Percentiles rank a stretch among this genome's conserved stretches.
phyloP scores from a whole-genome alignment of 2,888 invertebrate species.

The Temnothorax rugatulus region DNA sequence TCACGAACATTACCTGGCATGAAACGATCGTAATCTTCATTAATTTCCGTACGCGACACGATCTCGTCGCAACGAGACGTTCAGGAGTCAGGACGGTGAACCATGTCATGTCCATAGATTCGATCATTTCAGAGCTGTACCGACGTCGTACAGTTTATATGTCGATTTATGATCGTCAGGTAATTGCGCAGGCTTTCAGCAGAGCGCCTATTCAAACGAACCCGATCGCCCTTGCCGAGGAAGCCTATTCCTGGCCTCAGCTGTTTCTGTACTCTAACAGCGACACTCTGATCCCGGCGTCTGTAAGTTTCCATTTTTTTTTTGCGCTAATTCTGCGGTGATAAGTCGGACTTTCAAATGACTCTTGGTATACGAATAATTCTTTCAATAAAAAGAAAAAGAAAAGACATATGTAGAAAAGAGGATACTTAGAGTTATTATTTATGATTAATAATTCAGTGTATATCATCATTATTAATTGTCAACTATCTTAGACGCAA shows the following conservation, averaged over 20 bases:
- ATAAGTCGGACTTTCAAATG: neutral
- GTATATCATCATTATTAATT: neutral
- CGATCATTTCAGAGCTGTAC: slow-evolving; percentile 23
- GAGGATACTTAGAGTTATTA: neutral
- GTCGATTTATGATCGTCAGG: slow-evolving; percentile 75
- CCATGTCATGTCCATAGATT: slow-evolving; percentile 7
- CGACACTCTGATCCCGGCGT: slow-evolving; percentile 90
- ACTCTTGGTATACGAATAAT: neutral
- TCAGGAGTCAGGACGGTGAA: neutral
- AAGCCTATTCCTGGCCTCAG: slow-evolving; percentile 89
- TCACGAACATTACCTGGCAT: neutral
- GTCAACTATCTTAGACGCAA: neutral
- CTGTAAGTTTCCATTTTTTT: slow-evolving; percentile 84
- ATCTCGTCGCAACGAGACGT: neutral
- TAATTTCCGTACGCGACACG: neutral
- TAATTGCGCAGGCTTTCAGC: slow-evolving; percentile 84
- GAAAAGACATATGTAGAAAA: neutral
- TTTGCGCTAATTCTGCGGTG: neutral
- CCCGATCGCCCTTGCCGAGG: slow-evolving; percentile 88
- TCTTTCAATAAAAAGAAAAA: neutral
- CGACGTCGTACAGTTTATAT: slow-evolving; percentile 13
- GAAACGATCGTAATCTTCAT: slow-evolving; percentile 29
- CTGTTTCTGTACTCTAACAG: slow-evolving; percentile 91
- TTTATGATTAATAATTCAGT: neutral
- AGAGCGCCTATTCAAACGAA: slow-evolving; percentile 87